Evolutionary conservation across 2,113 vertebrate genomes (phyloP), one percentile per base, ranked within the genome.

Genomic region (Daubentonia madagascariensis): DNA sequence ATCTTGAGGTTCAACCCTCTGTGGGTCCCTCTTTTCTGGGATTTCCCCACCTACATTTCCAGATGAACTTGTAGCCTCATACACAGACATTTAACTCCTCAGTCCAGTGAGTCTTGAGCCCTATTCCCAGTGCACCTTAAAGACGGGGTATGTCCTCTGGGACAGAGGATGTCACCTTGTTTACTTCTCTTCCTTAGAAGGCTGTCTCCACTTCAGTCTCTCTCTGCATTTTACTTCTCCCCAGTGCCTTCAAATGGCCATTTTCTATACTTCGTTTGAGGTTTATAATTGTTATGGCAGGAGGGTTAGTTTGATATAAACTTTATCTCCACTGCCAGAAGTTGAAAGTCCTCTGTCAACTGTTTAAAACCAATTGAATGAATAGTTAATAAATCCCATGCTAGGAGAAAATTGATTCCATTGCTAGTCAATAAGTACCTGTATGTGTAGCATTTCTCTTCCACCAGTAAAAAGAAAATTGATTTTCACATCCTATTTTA

Each of bases 91-190:
- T n/a, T 48, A 70, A 43, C 17, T 50, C 28, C 73, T 43, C 9
- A 1, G 43, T 3, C 20, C 30, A 43, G 0, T 10, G 6, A 12
- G 22, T 32, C 68, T 20, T 22, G 23, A 57, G 52, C 28, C n/a
- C 22, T 16, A 1, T 6, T n/a, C 45, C 35, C 45, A 35, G 23
- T 0, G 8, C 20, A 11, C 54, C 83, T 28, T 28, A 70, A 32
- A 37, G 52, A 5, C 50, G 1, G 52, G 18, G 11, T 3, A 11
- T 1, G 25, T 63, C 65, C 59, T 32, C 48, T 22, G 25, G 43
- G 75, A 57, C n/a, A 89, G 57, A 3, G 10, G 61, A 9, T 4
- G 1, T 40, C 78, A 11, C n/a, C 23, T 17, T 12, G 4, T 45
- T 59, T 32, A 22, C 37, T 5, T 70, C 13, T 50, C 65, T 89